Evolutionary conservation across 92 coral and sea anemone species (phyloP), one percentile per base, ranked within the genome.

Genomic region (Actinostola sp.): DNA sequence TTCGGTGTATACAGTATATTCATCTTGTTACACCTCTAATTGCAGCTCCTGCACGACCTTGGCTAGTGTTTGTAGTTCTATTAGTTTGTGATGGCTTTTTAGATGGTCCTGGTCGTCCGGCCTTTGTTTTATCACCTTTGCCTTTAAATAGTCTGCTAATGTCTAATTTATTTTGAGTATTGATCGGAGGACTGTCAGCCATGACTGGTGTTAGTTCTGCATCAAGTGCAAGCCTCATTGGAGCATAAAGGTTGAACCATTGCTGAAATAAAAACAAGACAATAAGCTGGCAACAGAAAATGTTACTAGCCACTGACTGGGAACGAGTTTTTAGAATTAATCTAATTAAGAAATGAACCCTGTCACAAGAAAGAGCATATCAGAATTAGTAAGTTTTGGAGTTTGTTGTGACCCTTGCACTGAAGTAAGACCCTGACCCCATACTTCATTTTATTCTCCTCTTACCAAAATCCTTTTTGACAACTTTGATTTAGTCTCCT

Each of bases 201-300:
- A 39, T 24, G 2, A 34, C 33, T 5, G 82, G 29, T 13, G 66
- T 34, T 35, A 46, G 79, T 51, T 78, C 72, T 23, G 73, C 78
- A 72, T 95, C 97, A 32, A 88, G 86, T 16, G 88, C 92, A 17
- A 93, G 76, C 66, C 99, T 80, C 58, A 78, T 80, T 20, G 99
- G 99, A 26, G 97, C 97, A 65, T 91, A 95, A 72, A 95, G 78
- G 63, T 95, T 92, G 45, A 95, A 95, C 99, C 99, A 95, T 92
- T 95, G 97, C 99, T 95, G 58, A 0, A 32, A 67, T 33, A 2
- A 1, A 0, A 27, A 52, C 28, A 23, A 38, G 20, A 28, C 24
- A 19, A 0, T 24, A 29, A 28, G n/a, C 23, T 6, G 3, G 8
- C n/a, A 14, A 6, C 24, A 48, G 19, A 11, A 4, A 11, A 4